Conservation (phyloP, 2,888 invertebrate species). For the Drosophila tripunctata region DNA sequence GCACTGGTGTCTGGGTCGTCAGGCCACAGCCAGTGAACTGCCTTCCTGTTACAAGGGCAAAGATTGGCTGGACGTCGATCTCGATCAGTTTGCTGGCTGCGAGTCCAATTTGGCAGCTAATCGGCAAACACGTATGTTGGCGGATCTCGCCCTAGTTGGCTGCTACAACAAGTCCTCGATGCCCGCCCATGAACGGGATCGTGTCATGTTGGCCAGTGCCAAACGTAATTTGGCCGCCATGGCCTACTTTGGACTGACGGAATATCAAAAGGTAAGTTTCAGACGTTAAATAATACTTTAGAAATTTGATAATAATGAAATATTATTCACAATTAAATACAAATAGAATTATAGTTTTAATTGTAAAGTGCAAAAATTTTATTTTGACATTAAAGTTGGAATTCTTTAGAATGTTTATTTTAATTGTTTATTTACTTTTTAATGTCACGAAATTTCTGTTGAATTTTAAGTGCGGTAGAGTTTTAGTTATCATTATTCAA, state of each 20-base stretch:
- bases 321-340: too few relatives aligned
- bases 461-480: too few relatives aligned
- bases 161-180: constrained; percentile 96
- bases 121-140: constrained; percentile 98
- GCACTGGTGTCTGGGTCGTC: constrained; percentile 90
- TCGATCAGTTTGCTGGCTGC: constrained; percentile 96
- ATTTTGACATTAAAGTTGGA: too few relatives aligned
- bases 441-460: too few relatives aligned
- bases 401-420: too few relatives aligned
- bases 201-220: constrained; percentile 96
- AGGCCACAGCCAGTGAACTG: constrained; percentile 92
- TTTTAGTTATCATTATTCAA: too few relatives aligned
- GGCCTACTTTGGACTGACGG: constrained; percentile 99
- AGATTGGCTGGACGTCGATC: constrained; percentile 94
- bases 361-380: too few relatives aligned
- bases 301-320: too few relatives aligned
- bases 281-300: neutral
- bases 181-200: constrained; percentile 90
- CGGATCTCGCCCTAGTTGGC: constrained; percentile 96
- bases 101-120: constrained; percentile 97
- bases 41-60: constrained; percentile 91
- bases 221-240: constrained; percentile 97
- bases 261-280: constrained; percentile 92
- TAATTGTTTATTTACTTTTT: too few relatives aligned
- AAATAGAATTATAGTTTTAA: too few relatives aligned